A percentile compares a stretch with the other conserved stretches of the same genome.
phyloP scores from a whole-genome alignment of 1,140 invertebrate genomes.

The Sipha flava region DNA sequence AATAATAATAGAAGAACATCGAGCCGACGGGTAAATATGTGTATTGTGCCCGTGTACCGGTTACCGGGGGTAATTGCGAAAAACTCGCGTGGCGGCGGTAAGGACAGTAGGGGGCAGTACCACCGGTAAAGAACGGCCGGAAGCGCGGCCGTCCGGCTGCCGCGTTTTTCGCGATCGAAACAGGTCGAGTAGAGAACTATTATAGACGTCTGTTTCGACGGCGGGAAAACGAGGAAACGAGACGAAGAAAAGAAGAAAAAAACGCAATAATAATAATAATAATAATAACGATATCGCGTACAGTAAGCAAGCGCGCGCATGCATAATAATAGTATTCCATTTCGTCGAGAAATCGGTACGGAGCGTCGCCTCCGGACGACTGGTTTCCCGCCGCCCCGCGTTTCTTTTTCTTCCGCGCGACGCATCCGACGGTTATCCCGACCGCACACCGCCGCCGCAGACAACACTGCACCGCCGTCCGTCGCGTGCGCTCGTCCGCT shows the following conservation, averaged over 20 bases:
- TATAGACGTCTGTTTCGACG: background rate
- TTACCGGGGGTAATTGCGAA: background rate
- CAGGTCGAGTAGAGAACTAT: background rate
- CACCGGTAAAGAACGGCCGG: background rate
- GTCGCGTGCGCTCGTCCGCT: background rate
- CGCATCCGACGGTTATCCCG: no score
- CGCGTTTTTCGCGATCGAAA: background rate
- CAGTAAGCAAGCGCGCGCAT: background rate
- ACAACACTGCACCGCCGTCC: background rate
- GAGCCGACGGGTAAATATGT: background rate
- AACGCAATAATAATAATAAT: no score
- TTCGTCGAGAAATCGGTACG: slow-evolving; percentile 1
- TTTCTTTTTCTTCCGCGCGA: background rate
- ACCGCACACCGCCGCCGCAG: background rate
- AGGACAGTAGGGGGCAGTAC: no score
- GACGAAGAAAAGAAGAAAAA: background rate
- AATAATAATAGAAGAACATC: background rate
- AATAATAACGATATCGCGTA: no score
- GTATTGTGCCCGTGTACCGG: no score
- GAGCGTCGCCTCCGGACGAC: background rate
- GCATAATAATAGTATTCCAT: background rate
- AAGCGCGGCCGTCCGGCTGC: background rate
- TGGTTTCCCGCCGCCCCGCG: background rate
- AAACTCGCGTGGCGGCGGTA: background rate
- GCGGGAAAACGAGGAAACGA: background rate